These are phyloP conservation scores for Gephyroberyx darwinii DNA, from an alignment of 2,797 vertebrate genomes.

Conservation along the genomic window DNA sequence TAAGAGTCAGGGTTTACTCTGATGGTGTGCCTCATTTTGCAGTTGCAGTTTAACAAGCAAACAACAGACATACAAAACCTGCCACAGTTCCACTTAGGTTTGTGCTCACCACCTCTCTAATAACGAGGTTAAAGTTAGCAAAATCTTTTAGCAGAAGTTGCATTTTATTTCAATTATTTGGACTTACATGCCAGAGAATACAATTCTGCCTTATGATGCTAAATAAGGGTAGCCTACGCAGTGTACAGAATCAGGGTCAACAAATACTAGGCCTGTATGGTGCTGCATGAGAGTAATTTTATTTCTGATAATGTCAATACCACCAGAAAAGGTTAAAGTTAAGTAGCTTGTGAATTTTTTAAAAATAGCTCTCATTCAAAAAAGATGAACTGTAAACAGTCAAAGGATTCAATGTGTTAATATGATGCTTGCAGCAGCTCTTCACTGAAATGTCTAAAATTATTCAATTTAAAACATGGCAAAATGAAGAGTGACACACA, in stretches of 20 bases:
- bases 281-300: neutral
- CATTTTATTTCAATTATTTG: too few species aligned
- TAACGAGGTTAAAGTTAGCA: too few species aligned
- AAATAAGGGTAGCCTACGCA: neutral
- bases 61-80: neutral
- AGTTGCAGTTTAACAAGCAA: neutral
- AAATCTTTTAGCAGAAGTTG: too few species aligned
- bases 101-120: too few species aligned
- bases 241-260: neutral
- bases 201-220: neutral
- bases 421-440: too few species aligned
- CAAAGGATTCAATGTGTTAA: too few species aligned
- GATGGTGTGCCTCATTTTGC: neutral
- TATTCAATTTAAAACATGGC: neutral
- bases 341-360: too few species aligned
- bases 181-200: too few species aligned
- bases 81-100: neutral
- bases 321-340: too few species aligned
- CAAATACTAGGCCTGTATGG: neutral
- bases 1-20: neutral
- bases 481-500: neutral
- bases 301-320: too few species aligned
- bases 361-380: too few species aligned
- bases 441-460: neutral
- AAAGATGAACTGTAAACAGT: too few species aligned